Evolutionary conservation across 2,797 vertebrate genomes (phyloP), one percentile per base, ranked within the genome.

Genomic region (Podarcis siculus): DNA sequence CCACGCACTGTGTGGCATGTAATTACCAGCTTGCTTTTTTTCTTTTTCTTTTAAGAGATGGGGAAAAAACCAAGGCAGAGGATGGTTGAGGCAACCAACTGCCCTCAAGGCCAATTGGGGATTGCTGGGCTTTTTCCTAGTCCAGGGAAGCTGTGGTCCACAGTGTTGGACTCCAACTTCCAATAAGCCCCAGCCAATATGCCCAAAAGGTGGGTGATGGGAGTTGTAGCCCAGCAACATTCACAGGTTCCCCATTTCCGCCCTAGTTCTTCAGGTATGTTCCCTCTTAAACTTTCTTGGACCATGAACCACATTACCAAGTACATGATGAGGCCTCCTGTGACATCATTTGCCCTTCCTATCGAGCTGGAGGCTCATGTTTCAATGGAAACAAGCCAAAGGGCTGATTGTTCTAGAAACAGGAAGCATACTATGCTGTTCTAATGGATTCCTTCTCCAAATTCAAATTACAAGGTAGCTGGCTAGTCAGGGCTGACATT

Each of bases 1-100:
- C 90, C 83, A 82, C 86, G 64, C 84, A 85, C 30, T 79, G 82
- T 66, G 90, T 37, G 87, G 87, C 87, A 83, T 90, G 25, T 90
- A 80, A 82, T 90, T 82, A 83, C 37, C 39, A 77, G 42, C 12
- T 45, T 66, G 80, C 78, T 58, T 58, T 39, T 39, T 72, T 32
- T 0, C 13, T 15, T 55, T 55, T 55, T 15, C 49, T 15, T 55
- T 55, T 83, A 79, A 75, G 67, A 73, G 42, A 15, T 75, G 84
- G 86, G 3, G 3, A 0, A 42, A 77, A 82, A 84, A 86, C 21
- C 61, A 55, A 32, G 15, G 73, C 72, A 84, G 77, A 66, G 45
- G 49, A 55, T 55, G 77, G 71, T 21, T 76, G 49, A 82, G 87
- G 69, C 73, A 84, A 67, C 8, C 23, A 55, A 1, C 25, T 8